phyloP scores from a whole-genome alignment of 2,113 vertebrate species.

The Actenoides lindsayi region DNA sequence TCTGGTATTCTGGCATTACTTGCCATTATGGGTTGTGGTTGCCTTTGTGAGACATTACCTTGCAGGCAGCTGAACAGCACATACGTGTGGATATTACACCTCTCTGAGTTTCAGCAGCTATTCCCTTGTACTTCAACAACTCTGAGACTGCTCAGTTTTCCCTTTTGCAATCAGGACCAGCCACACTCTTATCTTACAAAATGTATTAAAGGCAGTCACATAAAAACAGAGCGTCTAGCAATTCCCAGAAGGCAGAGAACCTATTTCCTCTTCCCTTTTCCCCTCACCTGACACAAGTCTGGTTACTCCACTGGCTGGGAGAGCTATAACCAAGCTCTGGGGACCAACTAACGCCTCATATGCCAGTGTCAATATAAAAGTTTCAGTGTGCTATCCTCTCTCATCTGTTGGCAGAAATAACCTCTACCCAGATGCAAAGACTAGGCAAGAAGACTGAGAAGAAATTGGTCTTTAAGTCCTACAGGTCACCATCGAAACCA shows the following conservation, averaged over 20 bases:
- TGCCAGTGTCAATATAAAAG: fast-evolving
- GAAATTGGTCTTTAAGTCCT: background rate
- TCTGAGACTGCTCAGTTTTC: background rate
- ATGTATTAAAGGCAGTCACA: background rate
- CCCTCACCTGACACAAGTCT: background rate
- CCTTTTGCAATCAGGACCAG: background rate
- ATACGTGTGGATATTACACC: background rate
- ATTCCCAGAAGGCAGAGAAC: background rate
- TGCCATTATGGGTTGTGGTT: background rate
- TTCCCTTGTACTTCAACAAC: background rate
- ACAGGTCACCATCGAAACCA: background rate
- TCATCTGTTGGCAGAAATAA: background rate
- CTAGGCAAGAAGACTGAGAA: background rate
- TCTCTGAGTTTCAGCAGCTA: background rate
- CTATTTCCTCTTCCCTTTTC: background rate
- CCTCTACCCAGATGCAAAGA: background rate
- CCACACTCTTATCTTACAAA: background rate
- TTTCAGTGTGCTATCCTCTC: background rate
- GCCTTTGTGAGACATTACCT: background rate
- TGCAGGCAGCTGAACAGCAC: background rate
- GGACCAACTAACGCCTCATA: background rate
- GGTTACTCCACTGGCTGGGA: background rate
- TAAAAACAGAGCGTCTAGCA: background rate
- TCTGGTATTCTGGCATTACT: background rate
- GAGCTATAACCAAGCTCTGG: background rate